Conservation (phyloP, 1,140 invertebrate species). For the Papilio polyxenes region DNA sequence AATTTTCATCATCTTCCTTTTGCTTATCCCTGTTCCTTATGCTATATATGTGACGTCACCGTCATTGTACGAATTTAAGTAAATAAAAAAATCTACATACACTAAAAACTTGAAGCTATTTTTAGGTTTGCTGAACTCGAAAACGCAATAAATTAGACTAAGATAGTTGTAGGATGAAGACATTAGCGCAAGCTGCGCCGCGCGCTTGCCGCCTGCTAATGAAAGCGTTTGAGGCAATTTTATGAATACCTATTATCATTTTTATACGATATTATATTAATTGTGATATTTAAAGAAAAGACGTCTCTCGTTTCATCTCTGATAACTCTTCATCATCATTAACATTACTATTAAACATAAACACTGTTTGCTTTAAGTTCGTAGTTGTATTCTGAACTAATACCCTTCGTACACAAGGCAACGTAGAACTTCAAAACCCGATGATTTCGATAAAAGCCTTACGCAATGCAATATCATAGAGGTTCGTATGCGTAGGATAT, state of each 20-base stretch:
- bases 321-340: background rate
- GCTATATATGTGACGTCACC: too few species aligned
- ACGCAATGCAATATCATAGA: too few species aligned
- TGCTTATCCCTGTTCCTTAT: too few species aligned
- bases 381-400: too few species aligned
- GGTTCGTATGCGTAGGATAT: too few species aligned
- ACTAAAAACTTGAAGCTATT: slow-evolving; percentile 8
- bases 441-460: too few species aligned
- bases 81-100: background rate
- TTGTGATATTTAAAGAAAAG: background rate
- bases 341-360: too few species aligned
- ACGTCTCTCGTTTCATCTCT: background rate
- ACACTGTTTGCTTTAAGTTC: too few species aligned
- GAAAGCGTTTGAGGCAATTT: slow-evolving; percentile 25
- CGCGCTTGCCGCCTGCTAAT: slow-evolving; percentile 32
- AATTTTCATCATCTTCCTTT: too few species aligned
- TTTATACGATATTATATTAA: background rate
- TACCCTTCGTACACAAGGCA: too few species aligned
- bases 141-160: slow-evolving; percentile 39
- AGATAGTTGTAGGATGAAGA: slow-evolving; percentile 38
- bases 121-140: slow-evolving; percentile 30
- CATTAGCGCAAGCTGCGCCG: slow-evolving; percentile 36
- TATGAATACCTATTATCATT: slow-evolving; percentile 16
- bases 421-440: too few species aligned
- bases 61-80: background rate